These are phyloP conservation scores for Galeruca laticollis DNA, from an alignment of 2,888 invertebrate species.

Conservation along the genomic window DNA sequence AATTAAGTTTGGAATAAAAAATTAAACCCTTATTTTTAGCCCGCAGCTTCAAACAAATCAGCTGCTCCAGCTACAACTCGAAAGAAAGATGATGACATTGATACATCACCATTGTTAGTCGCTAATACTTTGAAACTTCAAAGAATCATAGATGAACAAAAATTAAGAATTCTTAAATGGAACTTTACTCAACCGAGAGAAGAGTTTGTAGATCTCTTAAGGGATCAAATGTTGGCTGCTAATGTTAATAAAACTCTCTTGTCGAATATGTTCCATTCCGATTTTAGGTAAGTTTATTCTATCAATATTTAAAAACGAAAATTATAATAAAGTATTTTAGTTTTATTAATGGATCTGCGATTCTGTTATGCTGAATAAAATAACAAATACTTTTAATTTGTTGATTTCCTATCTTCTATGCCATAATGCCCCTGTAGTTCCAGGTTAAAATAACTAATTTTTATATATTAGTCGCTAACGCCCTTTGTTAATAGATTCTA, in stretches of 20 bases:
- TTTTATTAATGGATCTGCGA: no score
- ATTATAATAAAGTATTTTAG: no score
- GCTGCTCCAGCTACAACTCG: slow-evolving; percentile 30
- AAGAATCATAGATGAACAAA: slow-evolving; percentile 93
- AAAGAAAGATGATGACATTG: slow-evolving; percentile 89
- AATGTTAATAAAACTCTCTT: slow-evolving; percentile 89
- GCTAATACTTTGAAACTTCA: slow-evolving; percentile 92
- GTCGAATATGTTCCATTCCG: slow-evolving; percentile 93
- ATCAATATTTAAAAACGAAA: no score
- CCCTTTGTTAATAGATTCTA: no score
- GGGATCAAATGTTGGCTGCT: slow-evolving; percentile 90
- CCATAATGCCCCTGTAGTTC: no score
- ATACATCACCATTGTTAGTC: slow-evolving; percentile 82
- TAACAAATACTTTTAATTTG: no score
- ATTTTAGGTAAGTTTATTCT: slow-evolving; percentile 76
- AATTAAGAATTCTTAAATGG: slow-evolving; percentile 93
- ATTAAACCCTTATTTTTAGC: slow-evolving; percentile 46
- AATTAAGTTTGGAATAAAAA: background rate
- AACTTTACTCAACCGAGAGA: slow-evolving; percentile 93
- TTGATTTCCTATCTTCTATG: no score
- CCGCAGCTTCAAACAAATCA: slow-evolving; percentile 64
- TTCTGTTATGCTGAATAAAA: no score
- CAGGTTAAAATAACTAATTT: no score
- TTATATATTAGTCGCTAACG: no score
- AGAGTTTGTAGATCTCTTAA: slow-evolving; percentile 93